phyloP scores from a whole-genome alignment of 2,888 invertebrate genomes.

The Tridacna crocea region DNA sequence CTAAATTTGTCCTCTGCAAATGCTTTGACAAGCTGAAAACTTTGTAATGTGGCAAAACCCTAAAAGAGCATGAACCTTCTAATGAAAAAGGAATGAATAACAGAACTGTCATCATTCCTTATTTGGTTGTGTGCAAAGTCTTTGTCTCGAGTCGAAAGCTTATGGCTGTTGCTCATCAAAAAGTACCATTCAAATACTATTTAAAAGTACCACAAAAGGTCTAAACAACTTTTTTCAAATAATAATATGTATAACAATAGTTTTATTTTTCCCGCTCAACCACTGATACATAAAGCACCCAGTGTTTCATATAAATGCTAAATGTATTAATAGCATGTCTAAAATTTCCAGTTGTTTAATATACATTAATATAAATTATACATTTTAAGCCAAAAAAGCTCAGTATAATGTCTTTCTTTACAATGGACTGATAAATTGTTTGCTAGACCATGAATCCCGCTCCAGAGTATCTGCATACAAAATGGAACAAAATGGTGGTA shows the following conservation, averaged over 20 bases:
- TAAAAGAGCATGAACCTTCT: too few species aligned
- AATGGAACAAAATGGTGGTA: slow-evolving; percentile 31
- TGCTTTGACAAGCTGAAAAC: too few species aligned
- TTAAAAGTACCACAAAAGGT: background rate
- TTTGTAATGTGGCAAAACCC: too few species aligned
- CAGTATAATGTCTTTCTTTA: background rate
- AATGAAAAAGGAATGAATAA: too few species aligned
- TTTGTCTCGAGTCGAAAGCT: background rate
- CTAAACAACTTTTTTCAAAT: background rate
- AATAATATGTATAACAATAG: background rate
- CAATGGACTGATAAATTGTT: slow-evolving; percentile 16
- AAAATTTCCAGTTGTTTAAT: slow-evolving; percentile 35
- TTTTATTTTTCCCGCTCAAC: slow-evolving; percentile 7
- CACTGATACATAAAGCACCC: slow-evolving; percentile 17
- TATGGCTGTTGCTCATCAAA: background rate
- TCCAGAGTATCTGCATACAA: slow-evolving; percentile 12
- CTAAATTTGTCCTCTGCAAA: too few species aligned
- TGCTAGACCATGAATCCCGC: slow-evolving; percentile 22
- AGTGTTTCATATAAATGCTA: slow-evolving; percentile 23
- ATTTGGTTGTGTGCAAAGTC: background rate
- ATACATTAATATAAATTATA: slow-evolving; percentile 38
- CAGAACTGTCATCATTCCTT: background rate
- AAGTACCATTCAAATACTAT: background rate
- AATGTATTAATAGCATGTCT: slow-evolving; percentile 31
- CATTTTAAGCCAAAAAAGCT: background rate